Percentiles rank a stretch among this genome's conserved stretches.
phyloP scores from a whole-genome alignment of 2,797 vertebrate genomes.

The Pyrrhura leucotis region DNA sequence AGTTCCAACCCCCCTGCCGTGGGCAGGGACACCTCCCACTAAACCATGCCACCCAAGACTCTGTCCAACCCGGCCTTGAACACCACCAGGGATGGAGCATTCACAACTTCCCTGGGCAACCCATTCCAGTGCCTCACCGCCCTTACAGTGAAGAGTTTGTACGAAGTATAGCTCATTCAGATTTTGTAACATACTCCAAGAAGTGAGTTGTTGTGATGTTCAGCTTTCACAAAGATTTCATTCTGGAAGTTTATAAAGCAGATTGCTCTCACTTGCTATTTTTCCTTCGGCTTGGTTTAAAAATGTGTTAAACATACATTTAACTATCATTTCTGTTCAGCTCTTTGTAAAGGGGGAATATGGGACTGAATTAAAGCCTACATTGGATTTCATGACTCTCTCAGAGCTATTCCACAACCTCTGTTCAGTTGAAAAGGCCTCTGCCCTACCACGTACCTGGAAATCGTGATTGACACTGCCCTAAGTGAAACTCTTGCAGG shows the following conservation, averaged over 20 bases:
- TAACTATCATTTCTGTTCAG: not conserved
- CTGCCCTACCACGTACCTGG: not conserved
- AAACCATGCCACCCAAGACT: no score
- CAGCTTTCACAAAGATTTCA: not conserved
- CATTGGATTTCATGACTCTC: not conserved
- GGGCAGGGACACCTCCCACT: no score
- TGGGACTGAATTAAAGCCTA: not conserved
- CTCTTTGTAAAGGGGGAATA: not conserved
- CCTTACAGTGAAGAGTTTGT: no score
- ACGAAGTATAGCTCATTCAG: not conserved
- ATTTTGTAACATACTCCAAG: not conserved
- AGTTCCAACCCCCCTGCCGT: no score
- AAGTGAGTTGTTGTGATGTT: not conserved
- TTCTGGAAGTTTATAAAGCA: not conserved
- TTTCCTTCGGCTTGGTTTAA: not conserved
- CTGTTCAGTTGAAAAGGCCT: not conserved
- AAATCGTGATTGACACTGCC: not conserved
- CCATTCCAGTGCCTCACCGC: no score
- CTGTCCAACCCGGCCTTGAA: no score
- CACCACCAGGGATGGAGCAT: no score
- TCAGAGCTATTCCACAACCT: not conserved
- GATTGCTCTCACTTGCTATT: not conserved
- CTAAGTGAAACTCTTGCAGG: not conserved
- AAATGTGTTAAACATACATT: not conserved
- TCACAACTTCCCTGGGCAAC: no score